phyloP scores from a whole-genome alignment of 2,888 invertebrate species.

The Tachystola acroxantha region DNA sequence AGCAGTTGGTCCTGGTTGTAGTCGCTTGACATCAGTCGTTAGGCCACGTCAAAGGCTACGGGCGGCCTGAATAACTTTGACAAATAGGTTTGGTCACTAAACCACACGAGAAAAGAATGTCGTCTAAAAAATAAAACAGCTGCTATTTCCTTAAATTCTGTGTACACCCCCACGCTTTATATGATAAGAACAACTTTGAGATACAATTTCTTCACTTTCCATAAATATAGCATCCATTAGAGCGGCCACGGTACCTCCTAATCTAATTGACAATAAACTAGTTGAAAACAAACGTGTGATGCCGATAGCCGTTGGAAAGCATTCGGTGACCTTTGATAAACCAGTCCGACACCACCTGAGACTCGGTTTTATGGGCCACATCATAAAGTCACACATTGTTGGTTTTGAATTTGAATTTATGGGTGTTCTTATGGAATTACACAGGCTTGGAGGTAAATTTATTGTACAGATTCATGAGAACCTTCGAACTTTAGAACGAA shows the following conservation, averaged over 20 bases:
- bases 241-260: background rate
- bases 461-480: background rate
- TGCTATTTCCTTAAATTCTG: too few species aligned
- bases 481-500: too few species aligned
- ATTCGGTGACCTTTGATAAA: slow-evolving; percentile 7
- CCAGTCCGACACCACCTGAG: background rate
- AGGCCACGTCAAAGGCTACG: too few species aligned
- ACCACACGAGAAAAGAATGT: too few species aligned
- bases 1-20: too few species aligned
- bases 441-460: background rate
- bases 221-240: background rate
- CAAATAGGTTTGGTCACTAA: too few species aligned
- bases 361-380: slow-evolving; percentile 4
- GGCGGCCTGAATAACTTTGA: too few species aligned
- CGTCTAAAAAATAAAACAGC: too few species aligned
- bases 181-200: too few species aligned
- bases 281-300: slow-evolving; percentile 3
- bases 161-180: too few species aligned
- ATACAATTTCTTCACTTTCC: background rate
- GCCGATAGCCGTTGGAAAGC: slow-evolving; percentile 1
- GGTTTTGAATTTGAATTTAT: slow-evolving; percentile 1
- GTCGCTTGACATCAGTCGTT: too few species aligned
- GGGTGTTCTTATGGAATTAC: background rate
- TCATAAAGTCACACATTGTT: slow-evolving; percentile 4
- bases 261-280: slow-evolving; percentile 7